These are phyloP conservation scores for Pionites leucogaster DNA, from an alignment of 2,113 vertebrate genomes.

Conservation along the genomic window DNA sequence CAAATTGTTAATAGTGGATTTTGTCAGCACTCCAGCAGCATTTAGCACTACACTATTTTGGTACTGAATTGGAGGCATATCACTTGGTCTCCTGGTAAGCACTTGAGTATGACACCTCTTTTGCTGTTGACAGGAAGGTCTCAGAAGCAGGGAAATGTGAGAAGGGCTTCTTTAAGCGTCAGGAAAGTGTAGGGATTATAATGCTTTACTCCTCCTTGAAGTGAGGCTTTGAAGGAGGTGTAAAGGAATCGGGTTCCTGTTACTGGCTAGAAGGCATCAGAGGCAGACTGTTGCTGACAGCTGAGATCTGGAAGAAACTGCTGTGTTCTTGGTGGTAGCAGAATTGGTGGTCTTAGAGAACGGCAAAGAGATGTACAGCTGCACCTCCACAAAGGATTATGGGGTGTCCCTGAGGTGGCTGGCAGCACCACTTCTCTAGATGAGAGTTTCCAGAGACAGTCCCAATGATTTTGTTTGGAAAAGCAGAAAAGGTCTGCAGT, in stretches of 20 bases:
- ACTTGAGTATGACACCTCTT: neutral
- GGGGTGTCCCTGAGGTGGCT: neutral
- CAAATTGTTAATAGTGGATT: neutral
- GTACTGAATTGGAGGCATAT: neutral
- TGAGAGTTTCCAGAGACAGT: neutral
- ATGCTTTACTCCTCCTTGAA: neutral
- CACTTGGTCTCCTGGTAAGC: fast-evolving
- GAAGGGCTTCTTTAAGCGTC: neutral
- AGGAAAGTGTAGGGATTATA: neutral
- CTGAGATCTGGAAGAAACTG: neutral
- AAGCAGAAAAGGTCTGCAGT: neutral
- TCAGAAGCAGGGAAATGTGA: fast-evolving
- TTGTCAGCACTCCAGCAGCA: neutral
- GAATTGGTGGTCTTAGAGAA: neutral
- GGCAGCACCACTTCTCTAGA: neutral
- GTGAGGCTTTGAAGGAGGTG: neutral
- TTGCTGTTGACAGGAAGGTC: neutral
- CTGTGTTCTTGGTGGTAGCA: neutral
- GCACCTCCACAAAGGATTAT: neutral
- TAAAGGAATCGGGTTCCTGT: neutral
- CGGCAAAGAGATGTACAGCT: neutral
- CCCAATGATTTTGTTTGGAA: neutral
- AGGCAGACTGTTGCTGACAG: neutral
- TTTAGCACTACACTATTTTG: neutral
- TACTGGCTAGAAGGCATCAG: fast-evolving